Evolutionary conservation across 2,888 invertebrate species (phyloP).

Genomic region (Parnassius smintheus): DNA sequence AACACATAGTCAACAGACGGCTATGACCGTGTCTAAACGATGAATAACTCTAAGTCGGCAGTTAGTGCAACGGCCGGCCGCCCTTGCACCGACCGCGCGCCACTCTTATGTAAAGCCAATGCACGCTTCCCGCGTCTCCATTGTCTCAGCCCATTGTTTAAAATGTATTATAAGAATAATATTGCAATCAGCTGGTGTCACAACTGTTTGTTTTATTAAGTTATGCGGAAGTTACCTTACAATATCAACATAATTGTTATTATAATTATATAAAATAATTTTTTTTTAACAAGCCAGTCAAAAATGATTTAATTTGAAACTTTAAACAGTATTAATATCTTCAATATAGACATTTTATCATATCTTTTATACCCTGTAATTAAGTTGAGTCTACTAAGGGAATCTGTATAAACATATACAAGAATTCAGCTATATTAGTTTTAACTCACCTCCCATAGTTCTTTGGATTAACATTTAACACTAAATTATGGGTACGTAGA

Average conservation of each 20-base stretch:
- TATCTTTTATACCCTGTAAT: too few species aligned
- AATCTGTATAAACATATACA: too few species aligned
- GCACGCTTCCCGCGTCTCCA: conserved; percentile 39
- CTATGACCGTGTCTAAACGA: conserved; percentile 31
- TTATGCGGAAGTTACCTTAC: background rate
- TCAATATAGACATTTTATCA: too few species aligned
- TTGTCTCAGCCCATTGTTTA: conserved; percentile 22
- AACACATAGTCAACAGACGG: conserved; percentile 12
- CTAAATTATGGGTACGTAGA: too few species aligned
- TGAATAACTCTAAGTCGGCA: conserved; percentile 31
- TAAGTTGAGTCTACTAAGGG: too few species aligned
- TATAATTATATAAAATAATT: too few species aligned
- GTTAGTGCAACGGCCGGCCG: conserved; percentile 60
- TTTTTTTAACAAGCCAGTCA: too few species aligned
- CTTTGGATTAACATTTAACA: too few species aligned
- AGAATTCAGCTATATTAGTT: too few species aligned
- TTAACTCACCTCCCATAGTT: too few species aligned
- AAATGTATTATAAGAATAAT: background rate
- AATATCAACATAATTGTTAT: background rate
- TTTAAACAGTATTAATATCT: too few species aligned
- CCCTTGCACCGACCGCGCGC: conserved; percentile 56
- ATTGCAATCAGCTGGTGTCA: background rate
- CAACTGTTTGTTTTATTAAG: background rate
- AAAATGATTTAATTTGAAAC: too few species aligned
- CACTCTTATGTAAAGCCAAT: conserved; percentile 60